Conservation (phyloP, 92 coral and sea anemone genomes). For the Umimayanthus chanpuru region DNA sequence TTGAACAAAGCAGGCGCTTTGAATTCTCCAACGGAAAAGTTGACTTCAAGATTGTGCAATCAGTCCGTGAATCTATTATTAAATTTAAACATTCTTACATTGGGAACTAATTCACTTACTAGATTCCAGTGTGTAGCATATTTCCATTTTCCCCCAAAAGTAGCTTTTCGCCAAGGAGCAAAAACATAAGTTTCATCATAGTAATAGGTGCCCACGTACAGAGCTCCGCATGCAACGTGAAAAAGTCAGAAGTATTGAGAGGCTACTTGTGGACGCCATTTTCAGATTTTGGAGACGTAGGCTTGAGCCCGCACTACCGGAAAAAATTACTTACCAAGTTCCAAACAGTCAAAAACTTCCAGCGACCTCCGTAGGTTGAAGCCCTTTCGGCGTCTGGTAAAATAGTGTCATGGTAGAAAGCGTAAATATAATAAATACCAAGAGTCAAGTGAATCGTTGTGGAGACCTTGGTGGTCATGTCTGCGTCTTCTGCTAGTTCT, state of each 20-base stretch:
- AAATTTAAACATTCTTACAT: too few species aligned
- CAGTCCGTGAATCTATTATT: background rate
- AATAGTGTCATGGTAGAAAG: conserved; percentile 19
- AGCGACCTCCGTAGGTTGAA: conserved; percentile 46
- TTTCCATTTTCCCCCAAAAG: conserved; percentile 42
- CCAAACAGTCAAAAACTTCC: conserved; percentile 67
- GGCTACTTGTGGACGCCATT: conserved; percentile 9
- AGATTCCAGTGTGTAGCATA: conserved; percentile 32
- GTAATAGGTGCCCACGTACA: conserved; percentile 14
- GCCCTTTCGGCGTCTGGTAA: conserved; percentile 16
- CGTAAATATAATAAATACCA: background rate
- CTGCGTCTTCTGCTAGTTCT: background rate
- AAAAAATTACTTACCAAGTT: conserved; percentile 58
- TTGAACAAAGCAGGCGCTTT: too few species aligned
- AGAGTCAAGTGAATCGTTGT: background rate
- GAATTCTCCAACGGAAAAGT: background rate
- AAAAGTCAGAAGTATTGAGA: background rate
- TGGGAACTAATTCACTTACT: background rate
- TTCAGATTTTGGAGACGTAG: too few species aligned
- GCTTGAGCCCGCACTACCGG: conserved; percentile 25
- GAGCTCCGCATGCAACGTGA: conserved; percentile 11
- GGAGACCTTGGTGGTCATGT: conserved; percentile 3
- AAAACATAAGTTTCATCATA: conserved; percentile 21
- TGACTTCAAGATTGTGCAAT: background rate
- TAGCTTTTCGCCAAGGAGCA: conserved; percentile 15